Evolutionary conservation across 2,888 invertebrate genomes (phyloP).

Genomic region (Monoplex corrugatus): DNA sequence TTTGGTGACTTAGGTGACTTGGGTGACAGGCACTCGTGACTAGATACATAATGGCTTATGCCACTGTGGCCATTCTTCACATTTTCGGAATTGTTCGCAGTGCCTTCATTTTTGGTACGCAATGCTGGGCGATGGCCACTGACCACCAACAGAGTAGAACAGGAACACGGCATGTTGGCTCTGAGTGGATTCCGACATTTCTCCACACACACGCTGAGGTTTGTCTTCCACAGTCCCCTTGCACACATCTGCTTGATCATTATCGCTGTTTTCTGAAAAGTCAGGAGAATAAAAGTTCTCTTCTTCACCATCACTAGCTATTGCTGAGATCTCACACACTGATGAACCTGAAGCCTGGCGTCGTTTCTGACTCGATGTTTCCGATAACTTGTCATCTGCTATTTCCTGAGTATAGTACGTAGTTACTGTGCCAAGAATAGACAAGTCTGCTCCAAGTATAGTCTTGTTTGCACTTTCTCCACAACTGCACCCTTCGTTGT

Average conservation of each 20-base stretch:
- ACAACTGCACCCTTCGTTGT: background rate
- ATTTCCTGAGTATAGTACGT: conserved; percentile 58
- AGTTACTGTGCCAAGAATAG: conserved; percentile 58
- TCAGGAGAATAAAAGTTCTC: conserved; percentile 60
- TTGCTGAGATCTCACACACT: conserved; percentile 52
- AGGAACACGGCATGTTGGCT: conserved; percentile 39
- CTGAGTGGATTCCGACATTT: conserved; percentile 52
- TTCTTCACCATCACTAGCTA: conserved; percentile 52
- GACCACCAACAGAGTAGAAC: conserved; percentile 44
- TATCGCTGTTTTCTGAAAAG: conserved; percentile 59
- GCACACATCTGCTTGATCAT: conserved; percentile 52
- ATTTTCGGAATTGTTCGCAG: conserved; percentile 56
- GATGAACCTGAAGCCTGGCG: conserved; percentile 47
- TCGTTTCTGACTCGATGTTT: conserved; percentile 56
- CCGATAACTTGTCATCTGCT: conserved; percentile 39
- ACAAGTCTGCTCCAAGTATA: conserved; percentile 58
- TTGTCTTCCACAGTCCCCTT: conserved; percentile 39
- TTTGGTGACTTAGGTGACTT: conserved; percentile 60
- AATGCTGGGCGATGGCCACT: conserved; percentile 56
- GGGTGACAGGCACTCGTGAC: conserved; percentile 60
- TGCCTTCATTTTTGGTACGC: conserved; percentile 54
- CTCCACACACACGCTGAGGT: conserved; percentile 54
- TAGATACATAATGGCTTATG: conserved; percentile 52
- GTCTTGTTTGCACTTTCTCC: conserved; percentile 54
- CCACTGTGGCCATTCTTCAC: conserved; percentile 54